phyloP scores from a whole-genome alignment of 1,140 invertebrate species.

The Halesus radiatus region DNA sequence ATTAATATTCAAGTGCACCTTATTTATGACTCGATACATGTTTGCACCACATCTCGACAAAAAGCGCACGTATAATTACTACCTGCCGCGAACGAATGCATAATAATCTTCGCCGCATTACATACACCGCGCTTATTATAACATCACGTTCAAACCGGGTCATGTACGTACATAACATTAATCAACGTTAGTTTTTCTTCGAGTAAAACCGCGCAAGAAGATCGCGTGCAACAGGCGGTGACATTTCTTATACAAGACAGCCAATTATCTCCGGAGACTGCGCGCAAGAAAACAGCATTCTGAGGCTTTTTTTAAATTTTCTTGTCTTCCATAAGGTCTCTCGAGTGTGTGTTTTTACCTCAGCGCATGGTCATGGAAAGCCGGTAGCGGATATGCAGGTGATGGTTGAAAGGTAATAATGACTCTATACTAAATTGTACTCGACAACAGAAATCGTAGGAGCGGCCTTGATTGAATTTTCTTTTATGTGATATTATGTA shows the following conservation, averaged over 20 bases:
- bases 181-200: conserved; percentile 10
- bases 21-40: no score
- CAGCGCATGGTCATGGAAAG: background rate
- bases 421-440: conserved; percentile 20
- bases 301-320: background rate
- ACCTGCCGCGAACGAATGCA: background rate
- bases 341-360: background rate
- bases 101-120: background rate
- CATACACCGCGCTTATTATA: background rate
- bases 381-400: conserved; percentile 6
- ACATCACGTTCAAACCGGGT: background rate
- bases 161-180: background rate
- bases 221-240: no score
- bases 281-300: no score
- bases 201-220: background rate
- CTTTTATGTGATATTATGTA: background rate
- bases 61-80: no score
- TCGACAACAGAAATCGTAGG: background rate
- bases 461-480: conserved; percentile 18
- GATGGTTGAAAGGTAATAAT: background rate
- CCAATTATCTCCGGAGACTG: background rate
- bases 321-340: background rate
- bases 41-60: no score
- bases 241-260: background rate
- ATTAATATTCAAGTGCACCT: no score